Base-by-base conservation (phyloP, 2,113 vertebrate species). In the cattle (Bos taurus) region DNA sequence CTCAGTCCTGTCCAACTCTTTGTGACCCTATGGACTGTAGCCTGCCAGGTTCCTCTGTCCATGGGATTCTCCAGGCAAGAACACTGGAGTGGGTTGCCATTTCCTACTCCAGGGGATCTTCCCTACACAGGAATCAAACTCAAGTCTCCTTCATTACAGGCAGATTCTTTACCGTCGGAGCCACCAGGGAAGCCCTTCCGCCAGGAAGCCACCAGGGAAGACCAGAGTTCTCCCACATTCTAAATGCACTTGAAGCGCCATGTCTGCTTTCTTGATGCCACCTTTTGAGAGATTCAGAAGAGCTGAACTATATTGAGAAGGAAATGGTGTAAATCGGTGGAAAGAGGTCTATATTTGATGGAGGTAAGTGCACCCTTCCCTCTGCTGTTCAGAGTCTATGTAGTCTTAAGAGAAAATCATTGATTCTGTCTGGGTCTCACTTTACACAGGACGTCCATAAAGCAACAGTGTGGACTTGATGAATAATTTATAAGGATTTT, bases 401-500 rank as follows among this genome's bases (percentile, higher is more conserved):
- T 46, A n/a, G 60, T 59, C 84, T 43, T 82, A 30, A 74, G 46
- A 93, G 36, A 80, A 88, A 95, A 50, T 83, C 25, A 54, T 40
- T 86, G 74, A 3, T 12, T 95, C 74, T 94, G 5, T 46, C 33
- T 88, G 28, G 40, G 28, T 88, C 43, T 97, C 90, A 82, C 77
- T 95, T 80, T 91, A 80, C 30, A 21, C 17, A 43, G 30, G 81
- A 78, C 14, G 36, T 46, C 52, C 62, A 77, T 91, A 91, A 62
- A 90, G 64, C 64, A 91, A 19, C 78, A 94, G 60, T 52, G 57
- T 84, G 28, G 48, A 52, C 74, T 91, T 95, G 91, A 93, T 88
- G 78, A 98, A 97, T 97, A 94, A 95, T 94, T 95, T 91, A 90
- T 91, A 96, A 93, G 87, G 57, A 52, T 83, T 86, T 92, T 83